Percentiles rank a stretch among this genome's conserved stretches.
Evolutionary conservation across 2,888 invertebrate species (phyloP).

Genomic region (Zygogramma bicolorata): DNA sequence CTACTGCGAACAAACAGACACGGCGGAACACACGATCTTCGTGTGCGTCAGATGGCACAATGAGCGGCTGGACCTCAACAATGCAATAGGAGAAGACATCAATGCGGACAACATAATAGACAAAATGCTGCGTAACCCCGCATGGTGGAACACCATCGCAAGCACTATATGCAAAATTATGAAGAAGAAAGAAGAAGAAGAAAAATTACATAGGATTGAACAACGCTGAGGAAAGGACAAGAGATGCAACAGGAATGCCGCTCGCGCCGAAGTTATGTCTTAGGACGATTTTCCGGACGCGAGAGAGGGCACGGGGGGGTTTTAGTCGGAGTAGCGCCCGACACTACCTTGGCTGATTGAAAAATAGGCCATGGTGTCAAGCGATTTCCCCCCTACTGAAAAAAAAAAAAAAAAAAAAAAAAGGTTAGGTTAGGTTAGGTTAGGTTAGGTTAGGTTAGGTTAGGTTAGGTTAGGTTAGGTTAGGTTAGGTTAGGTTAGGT

Average conservation of each 20-base stretch:
- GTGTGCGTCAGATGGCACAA: conserved; percentile 24
- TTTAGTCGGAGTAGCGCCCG: conserved; percentile 24
- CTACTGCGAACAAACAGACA: conserved; percentile 22
- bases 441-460: background rate
- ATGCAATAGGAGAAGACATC: background rate
- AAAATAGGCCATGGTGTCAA: background rate
- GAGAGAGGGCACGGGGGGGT: background rate
- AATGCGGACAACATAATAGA: background rate
- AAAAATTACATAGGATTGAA: too few relatives aligned
- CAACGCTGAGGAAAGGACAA: too few relatives aligned
- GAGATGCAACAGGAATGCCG: background rate
- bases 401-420: background rate
- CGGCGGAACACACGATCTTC: conserved; percentile 26
- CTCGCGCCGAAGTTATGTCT: background rate
- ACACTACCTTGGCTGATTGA: background rate
- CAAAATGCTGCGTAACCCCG: background rate
- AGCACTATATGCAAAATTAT: too few relatives aligned
- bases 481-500: too few relatives aligned
- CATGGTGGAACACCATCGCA: too few relatives aligned
- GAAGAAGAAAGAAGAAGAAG: too few relatives aligned
- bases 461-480: background rate
- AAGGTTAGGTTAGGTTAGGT: background rate
- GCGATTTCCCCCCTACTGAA: background rate
- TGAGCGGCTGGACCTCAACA: background rate
- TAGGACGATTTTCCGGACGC: conserved; percentile 1